Percentiles rank a stretch among this genome's conserved stretches.
phyloP scores from a whole-genome alignment of 2,113 vertebrate species.

The Oreochromis aureus region DNA sequence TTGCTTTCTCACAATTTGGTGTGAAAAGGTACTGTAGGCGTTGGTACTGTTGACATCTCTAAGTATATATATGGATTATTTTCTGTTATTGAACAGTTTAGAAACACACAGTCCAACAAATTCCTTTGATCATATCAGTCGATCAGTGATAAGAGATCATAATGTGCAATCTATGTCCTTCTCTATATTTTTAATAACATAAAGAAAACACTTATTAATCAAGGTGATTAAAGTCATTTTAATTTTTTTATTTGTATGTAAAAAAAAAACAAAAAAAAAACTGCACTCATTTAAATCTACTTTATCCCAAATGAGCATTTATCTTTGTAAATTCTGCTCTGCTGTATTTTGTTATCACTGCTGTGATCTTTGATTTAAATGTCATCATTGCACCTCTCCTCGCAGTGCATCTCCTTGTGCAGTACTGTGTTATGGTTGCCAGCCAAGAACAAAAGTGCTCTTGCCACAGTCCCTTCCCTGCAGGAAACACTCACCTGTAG shows the following conservation, averaged over 20 bases:
- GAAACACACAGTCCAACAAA: background rate
- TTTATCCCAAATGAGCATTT: background rate
- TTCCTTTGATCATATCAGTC: background rate
- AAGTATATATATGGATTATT: background rate
- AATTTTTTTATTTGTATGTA: background rate
- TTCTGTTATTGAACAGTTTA: background rate
- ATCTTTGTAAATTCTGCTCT: background rate
- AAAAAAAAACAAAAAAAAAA: background rate
- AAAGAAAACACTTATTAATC: rapidly evolving
- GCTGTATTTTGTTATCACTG: background rate
- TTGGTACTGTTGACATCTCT: background rate
- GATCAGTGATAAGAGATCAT: background rate
- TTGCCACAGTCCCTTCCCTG: background rate
- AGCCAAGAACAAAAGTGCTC: background rate
- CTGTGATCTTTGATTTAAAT: background rate
- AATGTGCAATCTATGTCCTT: background rate
- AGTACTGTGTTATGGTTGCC: background rate
- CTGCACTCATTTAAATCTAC: background rate
- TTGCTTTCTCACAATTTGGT: background rate
- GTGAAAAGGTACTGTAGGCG: background rate
- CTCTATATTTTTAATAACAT: background rate
- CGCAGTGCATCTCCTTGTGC: background rate
- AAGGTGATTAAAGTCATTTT: background rate
- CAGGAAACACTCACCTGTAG: background rate
- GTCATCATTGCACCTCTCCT: background rate